phyloP scores from a whole-genome alignment of 2,113 vertebrate species.

The Sitta europaea region DNA sequence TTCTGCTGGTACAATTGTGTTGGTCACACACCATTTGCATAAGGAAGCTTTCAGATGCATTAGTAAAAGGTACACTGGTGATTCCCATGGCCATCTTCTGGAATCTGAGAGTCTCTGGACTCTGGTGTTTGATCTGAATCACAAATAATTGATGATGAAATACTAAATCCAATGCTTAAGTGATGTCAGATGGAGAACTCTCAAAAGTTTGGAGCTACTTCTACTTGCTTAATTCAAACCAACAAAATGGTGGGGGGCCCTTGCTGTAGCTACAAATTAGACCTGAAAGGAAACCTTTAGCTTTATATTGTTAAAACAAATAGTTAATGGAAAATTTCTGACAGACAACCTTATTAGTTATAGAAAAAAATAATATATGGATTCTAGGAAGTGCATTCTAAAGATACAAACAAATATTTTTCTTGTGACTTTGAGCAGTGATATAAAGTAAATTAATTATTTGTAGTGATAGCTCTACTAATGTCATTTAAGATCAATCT shows the following conservation, averaged over 20 bases:
- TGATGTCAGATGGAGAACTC: neutral
- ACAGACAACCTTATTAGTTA: neutral
- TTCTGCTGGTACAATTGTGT: neutral
- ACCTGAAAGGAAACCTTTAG: neutral
- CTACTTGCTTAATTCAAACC: neutral
- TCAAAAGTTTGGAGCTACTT: neutral
- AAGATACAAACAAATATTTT: neutral
- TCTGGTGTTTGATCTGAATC: neutral
- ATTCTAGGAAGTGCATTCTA: neutral
- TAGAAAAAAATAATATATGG: neutral
- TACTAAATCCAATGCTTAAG: neutral
- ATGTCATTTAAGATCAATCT: neutral
- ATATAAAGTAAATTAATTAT: neutral
- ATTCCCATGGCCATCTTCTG: neutral
- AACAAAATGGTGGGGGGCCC: accelerated
- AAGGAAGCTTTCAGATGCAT: neutral
- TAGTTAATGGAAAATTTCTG: neutral
- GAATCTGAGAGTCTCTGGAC: neutral
- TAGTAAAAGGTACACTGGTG: neutral
- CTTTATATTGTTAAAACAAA: neutral
- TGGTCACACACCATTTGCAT: neutral
- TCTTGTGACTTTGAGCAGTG: neutral
- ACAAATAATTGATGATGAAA: conserved; percentile 2
- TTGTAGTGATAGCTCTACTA: neutral
- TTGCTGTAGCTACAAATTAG: neutral